phyloP scores from a whole-genome alignment of 2,797 vertebrate species.

The Fratercula arctica region DNA sequence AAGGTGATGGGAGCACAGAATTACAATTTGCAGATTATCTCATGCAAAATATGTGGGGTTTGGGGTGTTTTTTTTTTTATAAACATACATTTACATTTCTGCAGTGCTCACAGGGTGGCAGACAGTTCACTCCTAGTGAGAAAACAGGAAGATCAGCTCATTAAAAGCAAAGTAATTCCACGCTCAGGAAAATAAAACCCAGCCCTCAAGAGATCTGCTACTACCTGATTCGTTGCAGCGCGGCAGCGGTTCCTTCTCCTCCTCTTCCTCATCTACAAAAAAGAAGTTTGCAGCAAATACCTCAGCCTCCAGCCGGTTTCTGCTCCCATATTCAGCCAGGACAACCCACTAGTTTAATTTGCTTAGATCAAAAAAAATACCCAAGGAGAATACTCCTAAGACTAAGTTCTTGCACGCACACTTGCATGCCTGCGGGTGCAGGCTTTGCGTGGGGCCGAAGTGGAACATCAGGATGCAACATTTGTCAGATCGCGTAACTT shows the following conservation, averaged over 20 bases:
- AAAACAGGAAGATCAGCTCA: not conserved
- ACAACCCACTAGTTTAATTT: not conserved
- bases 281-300: not conserved
- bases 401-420: not conserved
- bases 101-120: constrained; percentile 47
- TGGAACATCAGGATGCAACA: not conserved
- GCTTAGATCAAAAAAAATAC: not conserved
- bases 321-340: not conserved
- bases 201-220: not conserved
- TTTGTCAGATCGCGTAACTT: not conserved
- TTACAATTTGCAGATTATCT: not conserved
- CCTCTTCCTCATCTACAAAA: constrained; percentile 16
- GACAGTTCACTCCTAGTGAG: constrained; percentile 32
- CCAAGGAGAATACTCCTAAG: not conserved
- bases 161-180: not conserved
- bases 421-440: rapidly evolving
- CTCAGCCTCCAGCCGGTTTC: not conserved
- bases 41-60: not conserved
- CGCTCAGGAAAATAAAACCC: not conserved
- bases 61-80: not conserved
- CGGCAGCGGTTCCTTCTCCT: not conserved
- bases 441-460: not conserved
- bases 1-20: not conserved
- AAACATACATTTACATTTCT: constrained; percentile 56
- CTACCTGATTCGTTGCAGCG: constrained; percentile 1